Evolutionary conservation across 2,888 invertebrate genomes (phyloP).

Genomic region (Philereme vetulata): DNA sequence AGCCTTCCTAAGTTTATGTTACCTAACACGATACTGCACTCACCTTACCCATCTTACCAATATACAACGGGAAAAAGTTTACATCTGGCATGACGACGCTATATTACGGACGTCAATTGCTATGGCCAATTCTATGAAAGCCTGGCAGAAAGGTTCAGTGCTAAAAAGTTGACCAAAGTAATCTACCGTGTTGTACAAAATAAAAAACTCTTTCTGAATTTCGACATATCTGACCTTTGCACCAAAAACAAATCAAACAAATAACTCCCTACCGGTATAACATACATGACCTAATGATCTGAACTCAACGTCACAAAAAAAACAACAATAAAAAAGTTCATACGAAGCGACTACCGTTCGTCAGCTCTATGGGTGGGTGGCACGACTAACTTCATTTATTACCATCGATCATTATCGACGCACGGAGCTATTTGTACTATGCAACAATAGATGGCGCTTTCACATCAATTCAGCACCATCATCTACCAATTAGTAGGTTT

Average conservation of each 20-base stretch:
- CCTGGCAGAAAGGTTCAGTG: no score
- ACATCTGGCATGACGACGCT: no score
- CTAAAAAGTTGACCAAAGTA: neutral
- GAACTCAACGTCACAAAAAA: conserved; percentile 59
- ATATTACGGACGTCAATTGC: no score
- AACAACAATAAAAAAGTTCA: conserved; percentile 52
- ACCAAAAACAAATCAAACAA: no score
- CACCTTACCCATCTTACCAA: no score
- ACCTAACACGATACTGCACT: no score
- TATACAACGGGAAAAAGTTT: no score
- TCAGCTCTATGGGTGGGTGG: conserved; percentile 77
- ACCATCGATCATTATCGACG: conserved; percentile 75
- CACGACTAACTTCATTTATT: conserved; percentile 72
- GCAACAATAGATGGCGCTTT: conserved; percentile 82
- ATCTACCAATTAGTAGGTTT: conserved; percentile 73
- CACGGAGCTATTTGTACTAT: conserved; percentile 80
- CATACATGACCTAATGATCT: conserved; percentile 50
- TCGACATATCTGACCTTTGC: no score
- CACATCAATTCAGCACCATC: conserved; percentile 75
- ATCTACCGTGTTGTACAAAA: neutral
- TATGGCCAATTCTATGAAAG: no score
- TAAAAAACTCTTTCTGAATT: neutral
- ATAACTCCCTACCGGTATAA: neutral
- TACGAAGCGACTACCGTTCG: conserved; percentile 72
- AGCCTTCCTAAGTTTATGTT: no score